Evolutionary conservation across 2,797 vertebrate genomes (phyloP).

Genomic region (Danio tinwini): DNA sequence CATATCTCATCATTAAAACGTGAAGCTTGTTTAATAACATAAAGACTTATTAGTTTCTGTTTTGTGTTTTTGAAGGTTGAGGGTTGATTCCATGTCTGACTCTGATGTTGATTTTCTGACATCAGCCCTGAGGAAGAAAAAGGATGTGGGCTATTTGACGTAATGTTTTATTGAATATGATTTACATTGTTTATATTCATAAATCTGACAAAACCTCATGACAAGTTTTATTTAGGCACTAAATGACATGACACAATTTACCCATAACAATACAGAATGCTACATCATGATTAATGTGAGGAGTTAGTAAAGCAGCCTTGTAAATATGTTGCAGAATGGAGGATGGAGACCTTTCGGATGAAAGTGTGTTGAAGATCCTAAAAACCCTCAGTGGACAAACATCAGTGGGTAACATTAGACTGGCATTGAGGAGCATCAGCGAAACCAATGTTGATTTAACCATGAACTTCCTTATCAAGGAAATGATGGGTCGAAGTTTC

Average conservation of each 20-base stretch:
- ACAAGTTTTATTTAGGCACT: background rate
- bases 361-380: slow-evolving; percentile 28
- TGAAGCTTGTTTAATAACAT: background rate
- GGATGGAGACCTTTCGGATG: slow-evolving; percentile 27
- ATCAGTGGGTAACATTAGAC: slow-evolving; percentile 9
- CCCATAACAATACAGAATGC: no score
- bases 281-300: background rate
- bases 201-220: background rate
- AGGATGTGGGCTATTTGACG: background rate
- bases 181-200: background rate
- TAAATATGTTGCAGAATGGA: slow-evolving; percentile 23
- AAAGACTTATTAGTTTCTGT: background rate
- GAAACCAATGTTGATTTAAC: background rate
- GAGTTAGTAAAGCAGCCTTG: background rate
- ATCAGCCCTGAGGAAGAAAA: slow-evolving; percentile 25
- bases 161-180: slow-evolving; percentile 14
- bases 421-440: slow-evolving; percentile 7
- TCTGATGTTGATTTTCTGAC: slow-evolving; percentile 27
- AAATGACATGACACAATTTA: background rate
- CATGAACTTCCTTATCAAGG: slow-evolving; percentile 12
- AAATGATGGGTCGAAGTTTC: slow-evolving; percentile 19
- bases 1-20: background rate
- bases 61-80: slow-evolving; percentile 17
- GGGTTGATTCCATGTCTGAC: slow-evolving; percentile 21
- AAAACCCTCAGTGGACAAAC: slow-evolving; percentile 8